Conservation (phyloP, 2,888 invertebrate species). For the Rotaria macrura region DNA sequence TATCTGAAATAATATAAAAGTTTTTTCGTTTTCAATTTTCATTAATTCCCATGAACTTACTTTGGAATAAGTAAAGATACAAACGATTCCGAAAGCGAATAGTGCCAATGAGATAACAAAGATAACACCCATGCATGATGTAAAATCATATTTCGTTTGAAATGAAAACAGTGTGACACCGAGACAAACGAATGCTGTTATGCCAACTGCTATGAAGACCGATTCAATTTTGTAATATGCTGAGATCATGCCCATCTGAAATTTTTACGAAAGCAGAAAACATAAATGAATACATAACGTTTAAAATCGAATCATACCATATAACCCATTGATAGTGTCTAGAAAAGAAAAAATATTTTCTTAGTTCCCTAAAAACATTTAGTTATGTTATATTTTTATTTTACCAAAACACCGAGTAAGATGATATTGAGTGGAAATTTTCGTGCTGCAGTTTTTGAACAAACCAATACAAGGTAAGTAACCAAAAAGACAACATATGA, state of each 20-base stretch:
- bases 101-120: constrained; percentile 14
- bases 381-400: not conserved
- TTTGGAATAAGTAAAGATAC: not conserved
- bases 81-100: constrained; percentile 25
- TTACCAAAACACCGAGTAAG: constrained; percentile 23
- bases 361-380: too few species aligned
- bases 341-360: too few species aligned
- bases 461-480: not conserved
- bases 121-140: not conserved
- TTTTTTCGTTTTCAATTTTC: not conserved
- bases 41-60: not conserved
- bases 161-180: constrained; percentile 29
- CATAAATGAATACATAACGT: too few species aligned
- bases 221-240: too few species aligned
- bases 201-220: too few species aligned
- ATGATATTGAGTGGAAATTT: constrained; percentile 27
- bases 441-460: not conserved
- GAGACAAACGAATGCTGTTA: constrained; percentile 18
- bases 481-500: constrained; percentile 17
- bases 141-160: constrained; percentile 33
- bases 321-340: constrained; percentile 24
- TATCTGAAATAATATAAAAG: not conserved
- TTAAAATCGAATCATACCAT: not conserved
- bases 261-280: too few species aligned
- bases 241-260: too few species aligned